Evolutionary conservation across 2,797 vertebrate genomes (phyloP).

Genomic region (Cercopithecus petaurista): DNA sequence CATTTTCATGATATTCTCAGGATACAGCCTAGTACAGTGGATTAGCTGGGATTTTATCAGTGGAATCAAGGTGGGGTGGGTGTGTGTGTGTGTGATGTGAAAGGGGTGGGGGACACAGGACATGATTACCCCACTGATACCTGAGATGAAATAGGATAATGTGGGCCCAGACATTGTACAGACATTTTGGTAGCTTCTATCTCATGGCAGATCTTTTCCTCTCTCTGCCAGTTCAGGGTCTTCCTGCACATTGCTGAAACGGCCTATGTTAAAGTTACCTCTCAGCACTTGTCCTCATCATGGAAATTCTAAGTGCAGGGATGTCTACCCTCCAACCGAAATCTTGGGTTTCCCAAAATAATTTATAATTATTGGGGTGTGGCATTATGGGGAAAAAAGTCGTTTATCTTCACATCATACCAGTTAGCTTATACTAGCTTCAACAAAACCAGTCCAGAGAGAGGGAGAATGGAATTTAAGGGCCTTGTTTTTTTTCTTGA

Average conservation of each 20-base stretch:
- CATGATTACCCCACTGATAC: background rate
- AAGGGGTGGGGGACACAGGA: background rate
- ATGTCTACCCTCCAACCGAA: background rate
- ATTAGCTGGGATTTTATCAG: background rate
- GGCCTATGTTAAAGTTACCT: background rate
- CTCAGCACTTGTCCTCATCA: background rate
- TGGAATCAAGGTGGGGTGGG: background rate
- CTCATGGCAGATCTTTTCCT: background rate
- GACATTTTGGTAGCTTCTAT: background rate
- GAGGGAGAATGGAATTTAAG: background rate
- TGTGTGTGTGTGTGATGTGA: background rate
- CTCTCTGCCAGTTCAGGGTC: background rate
- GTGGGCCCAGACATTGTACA: background rate
- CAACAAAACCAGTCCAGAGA: background rate
- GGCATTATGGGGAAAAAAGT: background rate
- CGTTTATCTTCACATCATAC: background rate
- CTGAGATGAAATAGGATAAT: background rate
- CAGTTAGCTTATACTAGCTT: background rate
- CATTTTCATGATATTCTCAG: background rate
- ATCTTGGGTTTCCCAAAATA: conserved; percentile 27
- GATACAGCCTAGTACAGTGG: background rate
- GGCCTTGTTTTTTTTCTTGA: background rate
- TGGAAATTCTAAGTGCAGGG: background rate
- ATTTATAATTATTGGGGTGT: background rate
- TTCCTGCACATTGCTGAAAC: background rate